Evolutionary conservation across 2,113 vertebrate species (phyloP), one percentile per base, ranked within the genome.

Genomic region (Perccottus glenii): DNA sequence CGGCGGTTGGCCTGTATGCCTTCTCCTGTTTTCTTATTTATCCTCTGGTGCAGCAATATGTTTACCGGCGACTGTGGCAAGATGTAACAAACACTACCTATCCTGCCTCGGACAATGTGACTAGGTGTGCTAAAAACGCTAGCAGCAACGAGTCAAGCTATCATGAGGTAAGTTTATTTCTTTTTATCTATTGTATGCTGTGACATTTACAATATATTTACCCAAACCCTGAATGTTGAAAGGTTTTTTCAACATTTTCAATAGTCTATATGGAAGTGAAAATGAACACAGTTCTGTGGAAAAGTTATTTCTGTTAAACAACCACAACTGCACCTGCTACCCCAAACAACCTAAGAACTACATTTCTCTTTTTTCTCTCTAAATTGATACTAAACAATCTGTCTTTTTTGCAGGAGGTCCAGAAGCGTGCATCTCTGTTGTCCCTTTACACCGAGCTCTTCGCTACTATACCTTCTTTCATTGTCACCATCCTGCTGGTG

Each of bases 401-500:
- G 4, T 72, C 33, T 81, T 80, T 49, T 63, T 73, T 77, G 2
- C 89, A 99, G 98, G 93, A 93, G 83, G 94, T 98, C 53, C 98
- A 99, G 90, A 93, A 88, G 80, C 93, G 94, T 63, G 85, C 92
- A 0, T 98, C 97, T 45, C 68, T 94, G 51, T 97, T 98, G 85
- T 91, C 70, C 45, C 92, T 94, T 71, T 95, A 96, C 79, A 65
- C 94, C 19, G 94, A 96, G 12, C 84, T 98, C 46, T 92, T 92
- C 57, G 92, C 90, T 1, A 84, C 93, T 16, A 49, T 96, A 82
- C 96, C 97, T 47, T 94, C 94, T 38, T 79, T 99, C 44, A 16
- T 93, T 40, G 92, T 96, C 81, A 95, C 96, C 0, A 93, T 98
- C 75, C n/a, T 96, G 32, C 81, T 99, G 64, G 94, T 99, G 65